Evolutionary conservation across 2,797 vertebrate genomes (phyloP).

Genomic region (Rhabdophis nuchalis): DNA sequence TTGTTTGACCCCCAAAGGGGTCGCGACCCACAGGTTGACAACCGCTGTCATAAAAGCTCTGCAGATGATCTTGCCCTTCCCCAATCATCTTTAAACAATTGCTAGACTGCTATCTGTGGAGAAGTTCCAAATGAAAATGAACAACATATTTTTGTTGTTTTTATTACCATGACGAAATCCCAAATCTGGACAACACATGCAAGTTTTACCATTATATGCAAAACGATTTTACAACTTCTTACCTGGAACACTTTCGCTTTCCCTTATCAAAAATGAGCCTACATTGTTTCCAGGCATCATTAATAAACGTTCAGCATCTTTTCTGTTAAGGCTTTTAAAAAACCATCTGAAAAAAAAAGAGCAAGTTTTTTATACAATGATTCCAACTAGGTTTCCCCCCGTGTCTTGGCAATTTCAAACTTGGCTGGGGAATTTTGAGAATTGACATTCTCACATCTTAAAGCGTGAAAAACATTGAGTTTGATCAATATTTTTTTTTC

Average conservation of each 20-base stretch:
- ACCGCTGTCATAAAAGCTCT: too few relatives aligned
- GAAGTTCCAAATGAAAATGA: not conserved
- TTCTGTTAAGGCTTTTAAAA: constrained; percentile 83
- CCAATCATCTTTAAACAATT: not conserved
- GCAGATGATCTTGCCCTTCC: not conserved
- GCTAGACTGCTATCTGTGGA: not conserved
- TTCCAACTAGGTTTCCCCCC: not conserved
- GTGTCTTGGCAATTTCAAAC: not conserved
- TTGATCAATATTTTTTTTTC: not conserved
- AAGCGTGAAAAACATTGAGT: not conserved
- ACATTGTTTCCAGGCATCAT: constrained; percentile 82
- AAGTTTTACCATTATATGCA: not conserved
- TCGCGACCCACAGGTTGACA: too few relatives aligned
- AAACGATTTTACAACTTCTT: constrained; percentile 20
- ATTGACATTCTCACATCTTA: not conserved
- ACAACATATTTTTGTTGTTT: not conserved
- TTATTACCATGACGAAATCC: not conserved
- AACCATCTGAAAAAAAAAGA: constrained; percentile 81
- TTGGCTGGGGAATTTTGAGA: not conserved
- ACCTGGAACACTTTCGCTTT: constrained; percentile 91
- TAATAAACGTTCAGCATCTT: constrained; percentile 86
- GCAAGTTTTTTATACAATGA: not conserved
- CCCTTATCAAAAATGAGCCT: constrained; percentile 86
- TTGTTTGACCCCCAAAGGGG: too few relatives aligned
- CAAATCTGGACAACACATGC: not conserved